Evolutionary conservation across 2,888 invertebrate species (phyloP).

Genomic region (Pediacus dermestoides): DNA sequence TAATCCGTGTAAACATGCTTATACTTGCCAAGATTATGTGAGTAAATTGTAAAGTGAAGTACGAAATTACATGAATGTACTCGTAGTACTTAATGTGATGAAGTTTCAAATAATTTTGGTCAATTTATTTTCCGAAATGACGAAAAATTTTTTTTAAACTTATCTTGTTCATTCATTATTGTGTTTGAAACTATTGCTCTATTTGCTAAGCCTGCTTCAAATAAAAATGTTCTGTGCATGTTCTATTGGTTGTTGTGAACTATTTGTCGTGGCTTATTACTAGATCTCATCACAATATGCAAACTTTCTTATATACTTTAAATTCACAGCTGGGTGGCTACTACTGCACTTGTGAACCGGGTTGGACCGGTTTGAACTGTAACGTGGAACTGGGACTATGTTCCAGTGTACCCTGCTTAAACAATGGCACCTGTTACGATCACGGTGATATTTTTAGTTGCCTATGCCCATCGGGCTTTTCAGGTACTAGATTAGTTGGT

Average conservation of each 20-base stretch:
- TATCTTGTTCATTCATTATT: too few relatives aligned
- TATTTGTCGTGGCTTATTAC: too few relatives aligned
- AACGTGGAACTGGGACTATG: slow-evolving; percentile 57
- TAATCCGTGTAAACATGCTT: slow-evolving; percentile 60
- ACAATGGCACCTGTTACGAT: slow-evolving; percentile 62
- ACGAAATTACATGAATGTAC: too few relatives aligned
- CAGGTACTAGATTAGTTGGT: slow-evolving; percentile 51
- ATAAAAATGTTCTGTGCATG: too few relatives aligned
- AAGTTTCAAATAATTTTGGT: too few relatives aligned
- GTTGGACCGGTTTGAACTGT: slow-evolving; percentile 64
- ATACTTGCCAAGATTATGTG: slow-evolving; percentile 61
- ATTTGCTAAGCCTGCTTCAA: too few relatives aligned
- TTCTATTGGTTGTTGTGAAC: too few relatives aligned
- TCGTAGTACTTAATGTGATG: too few relatives aligned
- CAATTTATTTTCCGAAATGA: too few relatives aligned
- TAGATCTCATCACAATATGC: too few relatives aligned
- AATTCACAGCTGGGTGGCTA: slow-evolving; percentile 54
- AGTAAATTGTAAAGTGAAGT: slow-evolving; percentile 52
- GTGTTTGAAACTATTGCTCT: too few relatives aligned
- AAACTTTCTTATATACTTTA: slow-evolving; percentile 7
- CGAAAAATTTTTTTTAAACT: too few relatives aligned
- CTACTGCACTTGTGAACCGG: slow-evolving; percentile 67
- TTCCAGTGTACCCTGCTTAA: slow-evolving; percentile 59
- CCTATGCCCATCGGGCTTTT: slow-evolving; percentile 57
- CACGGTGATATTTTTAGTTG: slow-evolving; percentile 55